These are phyloP conservation scores for Recurvirostra avosetta DNA, from an alignment of 2,113 vertebrate genomes.

Conservation along the genomic window DNA sequence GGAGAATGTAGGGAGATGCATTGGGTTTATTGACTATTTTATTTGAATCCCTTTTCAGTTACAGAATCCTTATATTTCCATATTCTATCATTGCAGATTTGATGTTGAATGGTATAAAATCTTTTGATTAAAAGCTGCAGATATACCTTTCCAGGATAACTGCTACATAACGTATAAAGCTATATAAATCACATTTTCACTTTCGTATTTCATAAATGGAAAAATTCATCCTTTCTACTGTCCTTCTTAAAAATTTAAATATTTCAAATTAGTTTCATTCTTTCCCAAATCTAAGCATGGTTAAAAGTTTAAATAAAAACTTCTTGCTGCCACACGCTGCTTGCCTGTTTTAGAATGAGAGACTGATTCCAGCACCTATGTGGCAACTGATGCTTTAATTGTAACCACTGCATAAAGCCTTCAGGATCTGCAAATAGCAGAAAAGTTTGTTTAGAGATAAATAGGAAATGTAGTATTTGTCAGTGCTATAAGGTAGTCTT, in stretches of 20 bases:
- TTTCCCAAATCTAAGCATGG: background rate
- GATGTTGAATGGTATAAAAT: background rate
- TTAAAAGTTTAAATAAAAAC: background rate
- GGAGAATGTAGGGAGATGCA: background rate
- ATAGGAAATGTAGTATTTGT: background rate
- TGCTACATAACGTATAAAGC: background rate
- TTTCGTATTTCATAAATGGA: background rate
- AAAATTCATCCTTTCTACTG: background rate
- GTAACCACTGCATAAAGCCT: background rate
- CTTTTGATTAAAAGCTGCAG: background rate
- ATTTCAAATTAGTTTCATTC: background rate
- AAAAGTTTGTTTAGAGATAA: background rate
- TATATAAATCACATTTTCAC: background rate
- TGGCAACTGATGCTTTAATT: background rate
- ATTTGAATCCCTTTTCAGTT: background rate
- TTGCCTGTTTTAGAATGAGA: background rate
- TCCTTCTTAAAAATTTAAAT: background rate
- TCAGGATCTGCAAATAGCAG: background rate
- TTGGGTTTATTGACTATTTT: background rate
- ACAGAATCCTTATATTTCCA: background rate
- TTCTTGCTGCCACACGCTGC: background rate
- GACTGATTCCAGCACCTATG: background rate
- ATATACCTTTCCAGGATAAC: background rate
- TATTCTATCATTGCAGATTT: background rate
- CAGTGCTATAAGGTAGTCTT: background rate